Conservation (phyloP, 2,888 invertebrate genomes). For the Drosophila histrio region DNA sequence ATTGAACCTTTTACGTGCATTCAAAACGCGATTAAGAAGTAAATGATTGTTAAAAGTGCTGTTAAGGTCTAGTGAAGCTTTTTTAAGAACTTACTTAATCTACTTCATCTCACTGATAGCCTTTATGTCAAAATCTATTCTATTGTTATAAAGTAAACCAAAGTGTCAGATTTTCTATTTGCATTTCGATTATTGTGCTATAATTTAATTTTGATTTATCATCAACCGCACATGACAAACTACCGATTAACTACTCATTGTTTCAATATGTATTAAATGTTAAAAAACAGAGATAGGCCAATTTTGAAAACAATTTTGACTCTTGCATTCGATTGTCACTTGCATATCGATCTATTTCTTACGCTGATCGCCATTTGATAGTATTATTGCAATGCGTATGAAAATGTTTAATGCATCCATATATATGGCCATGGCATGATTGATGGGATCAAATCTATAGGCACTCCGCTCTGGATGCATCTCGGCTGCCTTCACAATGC, state of each 20-base stretch:
- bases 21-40: too few relatives aligned
- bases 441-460: slow-evolving; percentile 95
- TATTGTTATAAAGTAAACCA: neutral
- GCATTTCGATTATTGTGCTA: neutral
- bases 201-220: neutral
- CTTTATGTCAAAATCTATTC: neutral
- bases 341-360: slow-evolving; percentile 38
- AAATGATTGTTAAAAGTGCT: too few relatives aligned
- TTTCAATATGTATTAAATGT: neutral
- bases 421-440: slow-evolving; percentile 97
- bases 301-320: slow-evolving; percentile 17
- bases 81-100: too few relatives aligned
- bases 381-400: slow-evolving; percentile 94
- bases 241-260: neutral
- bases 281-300: neutral
- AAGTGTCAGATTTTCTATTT: neutral
- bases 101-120: neutral
- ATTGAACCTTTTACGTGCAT: too few relatives aligned
- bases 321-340: neutral
- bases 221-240: neutral
- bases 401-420: slow-evolving; percentile 98
- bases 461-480: slow-evolving; percentile 88
- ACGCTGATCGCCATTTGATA: slow-evolving; percentile 87
- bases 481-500: slow-evolving; percentile 94
- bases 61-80: too few relatives aligned